A percentile compares a stretch with the other conserved stretches of the same genome.
phyloP scores from a whole-genome alignment of 2,113 vertebrate species.

The Puntigrus tetrazona region DNA sequence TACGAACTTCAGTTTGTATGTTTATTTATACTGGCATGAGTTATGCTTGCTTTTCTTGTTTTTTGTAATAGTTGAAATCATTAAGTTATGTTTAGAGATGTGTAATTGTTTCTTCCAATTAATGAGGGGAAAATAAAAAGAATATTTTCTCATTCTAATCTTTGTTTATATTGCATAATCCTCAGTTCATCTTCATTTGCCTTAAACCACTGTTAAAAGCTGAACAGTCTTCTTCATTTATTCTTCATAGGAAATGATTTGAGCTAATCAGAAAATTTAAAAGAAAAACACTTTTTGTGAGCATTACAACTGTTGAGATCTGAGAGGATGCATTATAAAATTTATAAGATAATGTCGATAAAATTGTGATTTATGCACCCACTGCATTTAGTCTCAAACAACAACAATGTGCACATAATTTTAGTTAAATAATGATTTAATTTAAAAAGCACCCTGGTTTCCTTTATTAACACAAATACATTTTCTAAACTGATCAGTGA shows the following conservation, averaged over 20 bases:
- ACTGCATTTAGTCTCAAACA: not conserved
- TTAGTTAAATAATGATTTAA: not conserved
- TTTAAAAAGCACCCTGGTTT: not conserved
- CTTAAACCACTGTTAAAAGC: no score
- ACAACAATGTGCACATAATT: not conserved
- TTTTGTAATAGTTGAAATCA: no score
- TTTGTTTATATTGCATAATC: not conserved
- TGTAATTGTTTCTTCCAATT: not conserved
- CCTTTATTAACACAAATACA: not conserved
- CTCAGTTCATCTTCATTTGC: no score
- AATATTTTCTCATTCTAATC: not conserved
- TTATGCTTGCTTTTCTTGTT: no score
- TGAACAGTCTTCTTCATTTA: not conserved
- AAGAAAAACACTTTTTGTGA: not conserved
- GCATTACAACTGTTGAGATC: not conserved
- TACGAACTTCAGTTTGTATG: no score
- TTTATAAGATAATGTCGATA: no score
- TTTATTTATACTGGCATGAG: no score
- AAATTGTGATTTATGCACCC: not conserved
- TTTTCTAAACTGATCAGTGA: not conserved
- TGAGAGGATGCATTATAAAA: not conserved
- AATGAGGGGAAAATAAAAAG: not conserved
- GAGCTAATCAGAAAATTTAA: not conserved
- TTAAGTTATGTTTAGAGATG: no score
- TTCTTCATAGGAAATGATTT: not conserved